A percentile compares a stretch with the other conserved stretches of the same genome.
Conservation (phyloP, 1,140 invertebrate species). For the Scaptomyza graminum region DNA sequence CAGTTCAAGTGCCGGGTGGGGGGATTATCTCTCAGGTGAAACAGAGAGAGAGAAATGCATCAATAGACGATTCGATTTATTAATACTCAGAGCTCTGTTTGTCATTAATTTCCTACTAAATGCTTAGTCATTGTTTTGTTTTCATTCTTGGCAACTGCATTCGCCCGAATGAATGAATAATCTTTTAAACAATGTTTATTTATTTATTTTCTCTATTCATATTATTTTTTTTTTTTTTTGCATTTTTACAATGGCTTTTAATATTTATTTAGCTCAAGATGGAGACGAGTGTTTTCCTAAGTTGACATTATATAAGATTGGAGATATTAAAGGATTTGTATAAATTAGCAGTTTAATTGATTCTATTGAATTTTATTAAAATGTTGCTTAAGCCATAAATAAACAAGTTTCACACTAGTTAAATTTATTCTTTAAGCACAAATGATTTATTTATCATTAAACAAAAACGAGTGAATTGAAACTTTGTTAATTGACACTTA, state of each 20-base stretch:
- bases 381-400: no score
- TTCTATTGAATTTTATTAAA: no score
- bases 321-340: background rate
- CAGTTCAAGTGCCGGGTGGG: conserved; percentile 12
- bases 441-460: no score
- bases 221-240: no score
- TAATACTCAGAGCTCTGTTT: background rate
- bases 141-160: conserved; percentile 28
- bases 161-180: conserved; percentile 34
- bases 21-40: background rate
- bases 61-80: conserved; percentile 17
- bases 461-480: no score
- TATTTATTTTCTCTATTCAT: no score
- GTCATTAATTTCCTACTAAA: conserved; percentile 26
- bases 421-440: no score
- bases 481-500: no score
- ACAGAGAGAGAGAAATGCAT: background rate
- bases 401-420: no score
- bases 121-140: conserved; percentile 14
- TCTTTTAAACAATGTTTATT: background rate
- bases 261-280: conserved; percentile 19
- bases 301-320: background rate
- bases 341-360: background rate
- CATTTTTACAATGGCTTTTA: background rate
- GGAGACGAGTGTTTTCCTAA: no score